These are phyloP conservation scores for Matsumyia berberina DNA, from an alignment of 2,888 invertebrate genomes.

Conservation along the genomic window DNA sequence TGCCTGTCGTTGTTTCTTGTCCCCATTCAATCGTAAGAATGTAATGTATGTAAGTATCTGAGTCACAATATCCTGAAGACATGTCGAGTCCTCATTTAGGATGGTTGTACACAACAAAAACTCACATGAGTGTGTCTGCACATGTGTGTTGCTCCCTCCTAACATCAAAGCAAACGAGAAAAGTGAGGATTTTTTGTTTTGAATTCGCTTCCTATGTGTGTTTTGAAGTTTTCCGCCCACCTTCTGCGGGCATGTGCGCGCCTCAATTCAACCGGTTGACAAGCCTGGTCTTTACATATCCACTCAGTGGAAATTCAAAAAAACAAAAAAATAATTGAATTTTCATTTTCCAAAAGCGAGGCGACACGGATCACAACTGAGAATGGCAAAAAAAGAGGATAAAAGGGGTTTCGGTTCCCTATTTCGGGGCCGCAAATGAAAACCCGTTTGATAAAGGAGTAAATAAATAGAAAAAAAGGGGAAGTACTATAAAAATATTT, in stretches of 20 bases:
- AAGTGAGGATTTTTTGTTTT: neutral
- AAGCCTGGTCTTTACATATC: constrained; percentile 25
- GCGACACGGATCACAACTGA: neutral
- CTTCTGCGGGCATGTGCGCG: constrained; percentile 3
- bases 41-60: constrained; percentile 28
- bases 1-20: constrained; percentile 11
- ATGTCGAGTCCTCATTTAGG: constrained; percentile 38
- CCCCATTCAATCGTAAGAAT: constrained; percentile 31
- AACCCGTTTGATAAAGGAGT: constrained; percentile 46
- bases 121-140: neutral
- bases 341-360: constrained; percentile 18
- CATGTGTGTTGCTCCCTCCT: neutral
- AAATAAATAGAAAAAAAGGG: constrained; percentile 42
- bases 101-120: neutral
- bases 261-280: constrained; percentile 42
- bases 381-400: constrained; percentile 10
- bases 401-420: constrained; percentile 28
- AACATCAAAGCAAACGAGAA: constrained; percentile 33
- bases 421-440: constrained; percentile 38
- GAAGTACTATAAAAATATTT: constrained; percentile 20
- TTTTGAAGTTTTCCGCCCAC: neutral
- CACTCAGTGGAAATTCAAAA: constrained; percentile 44
- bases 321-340: constrained; percentile 19
- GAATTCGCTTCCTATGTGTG: neutral
- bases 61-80: constrained; percentile 33